These are phyloP conservation scores for Eufriesea mexicana DNA, from an alignment of 1,140 invertebrate species.

Conservation along the genomic window DNA sequence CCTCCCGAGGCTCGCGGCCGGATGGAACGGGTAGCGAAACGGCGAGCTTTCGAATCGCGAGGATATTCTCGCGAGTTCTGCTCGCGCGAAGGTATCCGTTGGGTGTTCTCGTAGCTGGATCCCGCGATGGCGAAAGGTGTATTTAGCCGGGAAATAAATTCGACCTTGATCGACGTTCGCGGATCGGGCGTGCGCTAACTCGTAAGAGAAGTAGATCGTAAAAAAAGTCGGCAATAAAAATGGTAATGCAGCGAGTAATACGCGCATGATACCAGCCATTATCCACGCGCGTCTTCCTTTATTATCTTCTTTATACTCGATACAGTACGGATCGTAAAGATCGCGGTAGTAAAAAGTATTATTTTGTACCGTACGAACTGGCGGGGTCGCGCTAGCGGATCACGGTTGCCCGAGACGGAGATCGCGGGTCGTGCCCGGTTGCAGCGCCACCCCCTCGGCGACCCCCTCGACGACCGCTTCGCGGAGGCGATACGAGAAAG, in stretches of 20 bases:
- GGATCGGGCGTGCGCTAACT: slow-evolving; percentile 32
- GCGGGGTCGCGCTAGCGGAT: neutral
- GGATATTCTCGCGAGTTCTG: too few species aligned
- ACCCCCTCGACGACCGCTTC: too few species aligned
- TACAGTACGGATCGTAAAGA: slow-evolving; percentile 67
- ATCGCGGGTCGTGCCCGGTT: too few species aligned
- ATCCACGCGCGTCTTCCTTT: slow-evolving; percentile 62
- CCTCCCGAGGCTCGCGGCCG: too few species aligned
- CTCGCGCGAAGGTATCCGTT: too few species aligned
- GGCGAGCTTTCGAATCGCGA: too few species aligned
- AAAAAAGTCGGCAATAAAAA: slow-evolving; percentile 64
- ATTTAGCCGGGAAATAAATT: slow-evolving; percentile 5
- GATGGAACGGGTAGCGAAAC: too few species aligned
- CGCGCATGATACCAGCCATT: slow-evolving; percentile 65
- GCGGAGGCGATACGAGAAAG: neutral
- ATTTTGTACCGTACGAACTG: slow-evolving; percentile 49
- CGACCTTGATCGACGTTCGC: slow-evolving; percentile 51
- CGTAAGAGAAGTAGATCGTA: slow-evolving; percentile 58
- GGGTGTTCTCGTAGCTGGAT: too few species aligned
- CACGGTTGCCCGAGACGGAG: neutral
- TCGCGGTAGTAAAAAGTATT: slow-evolving; percentile 68
- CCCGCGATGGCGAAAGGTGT: neutral
- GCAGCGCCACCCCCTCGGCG: too few species aligned
- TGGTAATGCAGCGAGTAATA: slow-evolving; percentile 64
- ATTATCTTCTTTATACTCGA: slow-evolving; percentile 67